A percentile compares a stretch with the other conserved stretches of the same genome.
These are phyloP conservation scores for Gymnothorax javanicus DNA, from an alignment of 2,797 vertebrate species.

Conservation along the genomic window DNA sequence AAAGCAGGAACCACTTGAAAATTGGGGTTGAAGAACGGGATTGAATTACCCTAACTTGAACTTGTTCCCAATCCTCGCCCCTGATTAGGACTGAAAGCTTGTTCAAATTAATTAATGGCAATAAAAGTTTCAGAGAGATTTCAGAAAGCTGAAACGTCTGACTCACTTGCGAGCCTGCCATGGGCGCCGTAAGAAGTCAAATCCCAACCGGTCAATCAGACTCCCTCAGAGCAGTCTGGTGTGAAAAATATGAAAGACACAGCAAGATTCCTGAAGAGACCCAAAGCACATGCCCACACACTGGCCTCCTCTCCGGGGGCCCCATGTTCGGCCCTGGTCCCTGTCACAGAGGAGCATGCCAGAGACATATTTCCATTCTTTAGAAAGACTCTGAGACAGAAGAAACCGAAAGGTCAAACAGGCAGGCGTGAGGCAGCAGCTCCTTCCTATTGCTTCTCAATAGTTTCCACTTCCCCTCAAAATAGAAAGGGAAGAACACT, in stretches of 20 bases:
- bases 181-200: neutral
- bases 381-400: neutral
- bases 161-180: neutral
- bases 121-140: too few relatives aligned
- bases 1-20: too few relatives aligned
- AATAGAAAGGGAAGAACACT: neutral
- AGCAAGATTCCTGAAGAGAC: neutral
- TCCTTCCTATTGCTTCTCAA: conserved; percentile 11
- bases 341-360: neutral
- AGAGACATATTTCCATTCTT: neutral
- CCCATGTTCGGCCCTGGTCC: neutral
- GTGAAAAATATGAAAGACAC: neutral
- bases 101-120: too few relatives aligned
- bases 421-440: neutral
- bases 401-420: neutral
- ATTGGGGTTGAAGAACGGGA: too few relatives aligned
- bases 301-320: neutral
- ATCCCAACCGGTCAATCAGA: neutral
- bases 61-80: too few relatives aligned
- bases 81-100: too few relatives aligned
- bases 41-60: too few relatives aligned
- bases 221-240: too few relatives aligned
- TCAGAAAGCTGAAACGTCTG: neutral
- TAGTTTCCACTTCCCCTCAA: conserved; percentile 17
- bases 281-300: neutral